These are phyloP conservation scores for Apodemia mormo DNA, from an alignment of 2,888 invertebrate genomes.

Conservation along the genomic window DNA sequence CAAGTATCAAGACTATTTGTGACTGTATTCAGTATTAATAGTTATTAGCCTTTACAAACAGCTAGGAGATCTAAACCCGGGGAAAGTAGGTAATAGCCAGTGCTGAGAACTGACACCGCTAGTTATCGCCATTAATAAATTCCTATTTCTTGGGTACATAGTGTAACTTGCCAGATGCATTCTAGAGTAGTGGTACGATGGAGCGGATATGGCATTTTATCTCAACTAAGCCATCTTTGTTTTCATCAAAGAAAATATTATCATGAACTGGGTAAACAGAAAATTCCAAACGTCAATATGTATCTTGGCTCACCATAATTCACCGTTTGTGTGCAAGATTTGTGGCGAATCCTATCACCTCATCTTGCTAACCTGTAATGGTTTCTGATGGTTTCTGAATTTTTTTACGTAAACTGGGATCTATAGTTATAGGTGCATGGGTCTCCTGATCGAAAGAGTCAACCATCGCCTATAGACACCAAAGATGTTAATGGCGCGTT, in stretches of 20 bases:
- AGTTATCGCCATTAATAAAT: conserved; percentile 17
- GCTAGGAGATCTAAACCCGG: conserved; percentile 61
- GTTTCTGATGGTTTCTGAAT: too few relatives aligned
- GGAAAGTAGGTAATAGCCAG: conserved; percentile 62
- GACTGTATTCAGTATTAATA: conserved; percentile 35
- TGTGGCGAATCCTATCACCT: too few relatives aligned
- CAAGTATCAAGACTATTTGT: conserved; percentile 33
- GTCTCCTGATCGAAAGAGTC: too few relatives aligned
- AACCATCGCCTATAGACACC: too few relatives aligned
- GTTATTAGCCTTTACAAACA: conserved; percentile 39
- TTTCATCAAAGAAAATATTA: neutral
- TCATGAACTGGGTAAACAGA: too few relatives aligned
- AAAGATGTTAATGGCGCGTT: too few relatives aligned
- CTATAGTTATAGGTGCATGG: too few relatives aligned
- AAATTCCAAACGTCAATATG: too few relatives aligned
- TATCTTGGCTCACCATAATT: too few relatives aligned
- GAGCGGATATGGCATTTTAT: conserved; percentile 6
- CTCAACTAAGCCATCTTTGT: neutral
- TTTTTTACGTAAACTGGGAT: too few relatives aligned
- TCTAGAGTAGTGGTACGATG: conserved; percentile 7
- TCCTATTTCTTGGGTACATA: conserved; percentile 2
- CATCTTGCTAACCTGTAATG: too few relatives aligned
- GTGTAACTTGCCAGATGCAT: neutral
- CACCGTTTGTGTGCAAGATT: too few relatives aligned
- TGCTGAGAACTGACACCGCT: conserved; percentile 23